Conservation (phyloP, 1,140 invertebrate genomes). For the Leguminivora glycinivorella region DNA sequence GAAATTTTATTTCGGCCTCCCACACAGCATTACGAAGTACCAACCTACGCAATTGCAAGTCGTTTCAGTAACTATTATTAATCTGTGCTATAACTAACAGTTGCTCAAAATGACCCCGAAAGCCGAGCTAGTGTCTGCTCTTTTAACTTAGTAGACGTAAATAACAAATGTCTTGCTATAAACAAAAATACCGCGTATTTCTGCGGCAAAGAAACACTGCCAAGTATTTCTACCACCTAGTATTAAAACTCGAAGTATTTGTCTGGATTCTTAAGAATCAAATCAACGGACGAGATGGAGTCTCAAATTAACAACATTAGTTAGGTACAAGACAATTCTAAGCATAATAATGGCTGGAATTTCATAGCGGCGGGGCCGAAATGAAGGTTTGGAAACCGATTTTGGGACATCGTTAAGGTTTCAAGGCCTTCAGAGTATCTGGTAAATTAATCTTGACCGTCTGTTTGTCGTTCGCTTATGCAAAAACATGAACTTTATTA, state of each 20-base stretch:
- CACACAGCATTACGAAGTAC: not conserved
- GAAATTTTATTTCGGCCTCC: not conserved
- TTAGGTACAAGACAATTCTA: constrained; percentile 10
- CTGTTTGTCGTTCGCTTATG: not conserved
- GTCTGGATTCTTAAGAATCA: not conserved
- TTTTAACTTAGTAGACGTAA: not conserved
- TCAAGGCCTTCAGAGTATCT: constrained; percentile 14
- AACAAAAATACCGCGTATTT: not conserved
- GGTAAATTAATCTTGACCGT: constrained; percentile 19
- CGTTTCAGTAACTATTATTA: constrained; percentile 6
- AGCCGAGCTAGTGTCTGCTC: not conserved
- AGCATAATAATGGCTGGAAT: constrained; percentile 11
- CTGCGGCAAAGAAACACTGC: not conserved
- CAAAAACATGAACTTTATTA: not conserved
- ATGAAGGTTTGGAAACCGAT: constrained; percentile 16
- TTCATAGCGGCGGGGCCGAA: constrained; percentile 12
- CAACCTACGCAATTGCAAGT: not conserved
- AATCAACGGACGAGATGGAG: not conserved
- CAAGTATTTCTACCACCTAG: not conserved
- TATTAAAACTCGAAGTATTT: not conserved
- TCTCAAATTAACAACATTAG: constrained; percentile 19
- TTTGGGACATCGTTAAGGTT: constrained; percentile 19
- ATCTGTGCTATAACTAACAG: constrained; percentile 4
- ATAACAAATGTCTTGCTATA: not conserved
- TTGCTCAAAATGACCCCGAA: constrained; percentile 5